Evolutionary conservation across 2,888 invertebrate genomes (phyloP).

Genomic region (Nemoura dubitans): DNA sequence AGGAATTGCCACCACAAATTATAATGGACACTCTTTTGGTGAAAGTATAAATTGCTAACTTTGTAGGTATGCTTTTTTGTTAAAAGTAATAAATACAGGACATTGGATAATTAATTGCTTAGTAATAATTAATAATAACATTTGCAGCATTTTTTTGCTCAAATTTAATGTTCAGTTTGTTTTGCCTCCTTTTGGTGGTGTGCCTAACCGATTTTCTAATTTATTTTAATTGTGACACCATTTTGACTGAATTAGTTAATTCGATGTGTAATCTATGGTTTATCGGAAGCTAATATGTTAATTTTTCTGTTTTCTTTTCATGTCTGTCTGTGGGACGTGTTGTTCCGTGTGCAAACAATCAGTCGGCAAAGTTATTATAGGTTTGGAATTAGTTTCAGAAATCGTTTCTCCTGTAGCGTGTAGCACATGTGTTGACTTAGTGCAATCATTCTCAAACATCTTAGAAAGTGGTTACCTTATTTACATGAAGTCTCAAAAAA

Average conservation of each 20-base stretch:
- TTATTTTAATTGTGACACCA: conserved; percentile 13
- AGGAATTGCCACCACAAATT: neutral
- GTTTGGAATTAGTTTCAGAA: conserved; percentile 57
- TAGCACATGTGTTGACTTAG: neutral
- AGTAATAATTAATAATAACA: neutral
- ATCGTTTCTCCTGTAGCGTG: conserved; percentile 38
- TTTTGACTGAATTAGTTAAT: neutral
- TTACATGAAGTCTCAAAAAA: neutral
- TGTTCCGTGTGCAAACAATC: conserved; percentile 50
- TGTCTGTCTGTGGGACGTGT: conserved; percentile 51
- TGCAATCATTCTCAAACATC: conserved; percentile 35
- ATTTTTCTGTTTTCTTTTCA: conserved; percentile 52
- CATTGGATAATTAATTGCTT: neutral
- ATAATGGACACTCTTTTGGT: neutral
- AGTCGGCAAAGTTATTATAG: conserved; percentile 66
- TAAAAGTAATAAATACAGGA: neutral
- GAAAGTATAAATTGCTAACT: neutral
- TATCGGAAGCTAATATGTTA: conserved; percentile 43
- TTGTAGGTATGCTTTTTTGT: neutral
- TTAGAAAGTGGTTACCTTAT: neutral
- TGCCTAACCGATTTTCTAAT: neutral
- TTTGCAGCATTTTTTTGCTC: too few species aligned
- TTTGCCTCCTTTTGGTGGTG: neutral
- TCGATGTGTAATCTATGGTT: neutral
- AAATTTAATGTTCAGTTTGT: neutral